Evolutionary conservation across 2,113 vertebrate genomes (phyloP).

Genomic region (Lasiurus cinereus): DNA sequence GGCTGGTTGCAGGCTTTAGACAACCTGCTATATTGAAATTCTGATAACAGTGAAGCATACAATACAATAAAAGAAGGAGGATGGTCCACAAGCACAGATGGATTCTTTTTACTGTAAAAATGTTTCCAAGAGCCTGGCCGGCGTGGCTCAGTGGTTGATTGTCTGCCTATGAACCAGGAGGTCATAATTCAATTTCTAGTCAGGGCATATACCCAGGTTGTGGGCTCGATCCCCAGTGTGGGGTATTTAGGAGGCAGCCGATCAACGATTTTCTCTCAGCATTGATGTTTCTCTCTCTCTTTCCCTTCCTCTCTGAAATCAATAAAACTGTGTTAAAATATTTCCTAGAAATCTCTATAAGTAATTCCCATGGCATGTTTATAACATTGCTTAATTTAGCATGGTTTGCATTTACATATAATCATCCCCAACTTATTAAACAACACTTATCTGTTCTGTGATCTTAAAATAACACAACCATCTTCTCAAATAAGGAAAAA

Average conservation of each 20-base stretch:
- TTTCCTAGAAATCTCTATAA: neutral
- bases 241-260: too few relatives aligned
- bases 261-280: too few relatives aligned
- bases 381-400: neutral
- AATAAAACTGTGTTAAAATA: neutral
- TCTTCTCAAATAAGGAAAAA: constrained; percentile 26
- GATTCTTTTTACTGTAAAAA: neutral
- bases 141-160: too few relatives aligned
- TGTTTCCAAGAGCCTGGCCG: neutral
- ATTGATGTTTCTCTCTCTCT: too few relatives aligned
- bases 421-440: neutral
- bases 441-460: neutral
- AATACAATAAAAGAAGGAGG: neutral
- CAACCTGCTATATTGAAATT: neutral
- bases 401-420: neutral
- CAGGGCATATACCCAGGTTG: too few relatives aligned
- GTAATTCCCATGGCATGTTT: neutral
- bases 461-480: neutral
- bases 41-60: neutral
- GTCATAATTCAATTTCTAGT: too few relatives aligned
- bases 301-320: too few relatives aligned
- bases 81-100: neutral
- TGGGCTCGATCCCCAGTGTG: too few relatives aligned
- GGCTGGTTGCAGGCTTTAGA: neutral
- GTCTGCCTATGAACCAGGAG: too few relatives aligned